Conservation (phyloP, 2,888 invertebrate genomes). For the Hypselothyrea guttata region DNA sequence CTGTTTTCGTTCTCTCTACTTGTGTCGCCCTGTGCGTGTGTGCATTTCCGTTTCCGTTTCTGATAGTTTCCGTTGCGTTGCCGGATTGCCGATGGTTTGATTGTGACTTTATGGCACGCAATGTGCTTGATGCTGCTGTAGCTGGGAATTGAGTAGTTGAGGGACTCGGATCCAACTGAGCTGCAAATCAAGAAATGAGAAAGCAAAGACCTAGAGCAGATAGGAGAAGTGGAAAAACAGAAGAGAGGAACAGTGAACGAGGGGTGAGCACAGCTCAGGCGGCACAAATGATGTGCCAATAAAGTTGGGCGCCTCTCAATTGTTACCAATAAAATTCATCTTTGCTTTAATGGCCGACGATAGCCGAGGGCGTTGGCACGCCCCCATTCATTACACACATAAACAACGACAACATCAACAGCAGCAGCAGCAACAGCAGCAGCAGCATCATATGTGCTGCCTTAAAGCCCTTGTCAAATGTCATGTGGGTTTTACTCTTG, state of each 20-base stretch:
- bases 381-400: constrained; percentile 34
- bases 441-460: constrained; percentile 40
- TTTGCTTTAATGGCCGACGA: constrained; percentile 60
- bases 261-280: too few relatives aligned
- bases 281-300: constrained; percentile 73
- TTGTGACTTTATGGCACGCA: constrained; percentile 54
- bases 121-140: constrained; percentile 31
- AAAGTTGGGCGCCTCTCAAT: constrained; percentile 61
- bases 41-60: constrained; percentile 53
- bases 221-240: too few relatives aligned
- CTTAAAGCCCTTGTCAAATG: constrained; percentile 71
- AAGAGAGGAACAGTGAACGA: too few relatives aligned
- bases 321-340: constrained; percentile 72
- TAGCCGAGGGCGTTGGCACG: constrained; percentile 26
- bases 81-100: constrained; percentile 40
- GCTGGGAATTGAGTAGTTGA: constrained; percentile 10
- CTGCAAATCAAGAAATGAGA: too few relatives aligned
- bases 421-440: not conserved
- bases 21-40: constrained; percentile 7
- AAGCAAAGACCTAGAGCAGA: too few relatives aligned
- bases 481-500: constrained; percentile 51
- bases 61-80: constrained; percentile 52
- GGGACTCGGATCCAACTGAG: not conserved
- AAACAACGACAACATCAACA: constrained; percentile 24
- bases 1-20: constrained; percentile 8